Evolutionary conservation across 2,797 vertebrate species (phyloP).

Genomic region (Characodon lateralis): DNA sequence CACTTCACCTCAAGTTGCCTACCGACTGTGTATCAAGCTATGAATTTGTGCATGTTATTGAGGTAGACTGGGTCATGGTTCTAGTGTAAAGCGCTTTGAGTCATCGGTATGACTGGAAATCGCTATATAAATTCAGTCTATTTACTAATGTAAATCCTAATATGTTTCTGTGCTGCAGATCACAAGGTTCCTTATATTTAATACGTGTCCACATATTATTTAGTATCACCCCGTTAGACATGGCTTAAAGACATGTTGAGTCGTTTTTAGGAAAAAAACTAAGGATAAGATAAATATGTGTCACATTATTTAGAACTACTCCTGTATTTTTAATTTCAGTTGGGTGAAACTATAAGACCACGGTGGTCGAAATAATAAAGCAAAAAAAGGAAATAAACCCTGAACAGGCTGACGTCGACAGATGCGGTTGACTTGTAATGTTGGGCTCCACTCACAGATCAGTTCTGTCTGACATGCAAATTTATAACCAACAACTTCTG

Average conservation of each 20-base stretch:
- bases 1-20: no score
- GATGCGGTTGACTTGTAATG: slow-evolving; percentile 41
- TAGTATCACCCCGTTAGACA: background rate
- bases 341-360: slow-evolving; percentile 6
- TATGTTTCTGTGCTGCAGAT: background rate
- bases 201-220: background rate
- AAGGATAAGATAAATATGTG: background rate
- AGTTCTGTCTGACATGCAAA: slow-evolving; percentile 63
- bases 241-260: background rate
- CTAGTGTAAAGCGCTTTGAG: no score
- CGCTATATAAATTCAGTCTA: no score
- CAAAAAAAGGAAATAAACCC: background rate
- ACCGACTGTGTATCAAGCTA: no score
- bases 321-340: slow-evolving; percentile 3
- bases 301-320: background rate
- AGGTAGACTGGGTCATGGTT: no score
- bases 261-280: background rate
- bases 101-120: no score
- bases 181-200: background rate
- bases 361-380: no score
- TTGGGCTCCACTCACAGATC: slow-evolving; percentile 35
- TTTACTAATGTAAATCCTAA: background rate
- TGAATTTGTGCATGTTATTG: no score
- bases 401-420: slow-evolving; percentile 42
- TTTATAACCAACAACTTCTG: slow-evolving; percentile 57